Conservation (phyloP, 2,113 vertebrate genomes). For the Chlamydotis undulata region DNA sequence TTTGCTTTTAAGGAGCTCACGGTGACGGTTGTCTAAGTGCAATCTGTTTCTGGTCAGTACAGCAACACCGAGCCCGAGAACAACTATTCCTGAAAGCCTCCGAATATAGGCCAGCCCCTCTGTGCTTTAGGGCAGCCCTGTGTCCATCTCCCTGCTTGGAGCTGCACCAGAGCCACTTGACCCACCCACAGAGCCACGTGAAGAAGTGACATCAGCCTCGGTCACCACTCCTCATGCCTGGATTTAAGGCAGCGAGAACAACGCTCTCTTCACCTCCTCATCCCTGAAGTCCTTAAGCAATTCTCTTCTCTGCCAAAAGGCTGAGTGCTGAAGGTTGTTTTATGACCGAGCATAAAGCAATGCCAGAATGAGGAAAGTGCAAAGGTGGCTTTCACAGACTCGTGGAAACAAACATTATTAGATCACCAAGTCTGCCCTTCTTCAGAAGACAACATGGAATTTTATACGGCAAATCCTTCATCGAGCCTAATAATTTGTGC, state of each 20-base stretch:
- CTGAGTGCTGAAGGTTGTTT: neutral
- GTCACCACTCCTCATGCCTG: neutral
- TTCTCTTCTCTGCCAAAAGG: slow-evolving; percentile 13
- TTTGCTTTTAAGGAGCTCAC: neutral
- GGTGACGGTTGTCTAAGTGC: accelerated
- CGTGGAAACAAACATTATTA: neutral
- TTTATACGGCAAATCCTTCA: neutral
- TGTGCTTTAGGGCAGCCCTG: neutral
- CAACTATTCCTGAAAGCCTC: neutral
- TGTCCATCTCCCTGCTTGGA: neutral
- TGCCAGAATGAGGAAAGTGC: slow-evolving; percentile 46
- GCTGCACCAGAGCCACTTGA: neutral
- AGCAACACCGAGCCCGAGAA: neutral
- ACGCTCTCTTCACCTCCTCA: neutral
- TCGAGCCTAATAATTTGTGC: neutral
- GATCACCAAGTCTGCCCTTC: slow-evolving; percentile 16
- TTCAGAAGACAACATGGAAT: neutral
- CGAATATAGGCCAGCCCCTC: accelerated
- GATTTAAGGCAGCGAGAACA: neutral
- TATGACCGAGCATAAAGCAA: neutral
- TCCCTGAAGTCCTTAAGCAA: slow-evolving; percentile 1
- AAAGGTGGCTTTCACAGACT: neutral
- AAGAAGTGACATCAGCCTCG: neutral
- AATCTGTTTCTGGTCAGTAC: neutral
- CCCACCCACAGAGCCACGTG: neutral